Percentiles rank a stretch among this genome's conserved stretches.
These are phyloP conservation scores for Morpho achilles DNA, from an alignment of 2,888 invertebrate species.

Conservation along the genomic window DNA sequence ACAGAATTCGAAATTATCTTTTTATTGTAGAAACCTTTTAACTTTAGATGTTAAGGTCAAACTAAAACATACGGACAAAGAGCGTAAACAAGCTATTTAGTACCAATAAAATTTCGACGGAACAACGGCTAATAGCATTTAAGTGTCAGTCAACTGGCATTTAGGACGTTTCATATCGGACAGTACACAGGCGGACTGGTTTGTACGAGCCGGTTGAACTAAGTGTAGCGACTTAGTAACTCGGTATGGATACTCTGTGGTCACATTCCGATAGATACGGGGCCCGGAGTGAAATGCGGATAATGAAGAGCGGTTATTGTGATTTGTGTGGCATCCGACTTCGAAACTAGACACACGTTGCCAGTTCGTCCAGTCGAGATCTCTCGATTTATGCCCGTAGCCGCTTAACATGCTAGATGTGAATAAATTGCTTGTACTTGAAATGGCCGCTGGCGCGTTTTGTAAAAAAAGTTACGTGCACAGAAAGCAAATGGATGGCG, in stretches of 20 bases:
- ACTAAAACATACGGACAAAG: slow-evolving; percentile 42
- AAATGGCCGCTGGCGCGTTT: slow-evolving; percentile 27
- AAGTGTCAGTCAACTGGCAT: slow-evolving; percentile 74
- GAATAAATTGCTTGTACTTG: slow-evolving; percentile 39
- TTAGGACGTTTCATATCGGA: slow-evolving; percentile 52
- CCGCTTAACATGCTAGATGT: slow-evolving; percentile 38
- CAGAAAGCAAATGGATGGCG: slow-evolving; percentile 25
- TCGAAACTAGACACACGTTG: slow-evolving; percentile 46
- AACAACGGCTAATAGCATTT: slow-evolving; percentile 72
- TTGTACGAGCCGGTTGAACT: slow-evolving; percentile 67
- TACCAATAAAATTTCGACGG: slow-evolving; percentile 70
- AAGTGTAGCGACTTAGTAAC: slow-evolving; percentile 69
- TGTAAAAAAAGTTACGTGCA: slow-evolving; percentile 32
- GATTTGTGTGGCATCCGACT: slow-evolving; percentile 66
- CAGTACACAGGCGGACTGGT: slow-evolving; percentile 45
- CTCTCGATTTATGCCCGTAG: slow-evolving; percentile 39
- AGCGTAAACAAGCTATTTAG: slow-evolving; percentile 63
- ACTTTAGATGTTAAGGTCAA: slow-evolving; percentile 42
- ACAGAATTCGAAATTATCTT: slow-evolving; percentile 18
- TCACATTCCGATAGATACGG: slow-evolving; percentile 74
- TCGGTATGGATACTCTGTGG: slow-evolving; percentile 64
- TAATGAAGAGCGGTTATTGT: slow-evolving; percentile 74
- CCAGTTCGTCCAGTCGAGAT: slow-evolving; percentile 27
- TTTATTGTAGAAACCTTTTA: slow-evolving; percentile 31
- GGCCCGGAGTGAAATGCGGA: slow-evolving; percentile 65